A percentile compares a stretch with the other conserved stretches of the same genome.
These are phyloP conservation scores for Dynastes tityus DNA, from an alignment of 2,888 invertebrate species.

Conservation along the genomic window DNA sequence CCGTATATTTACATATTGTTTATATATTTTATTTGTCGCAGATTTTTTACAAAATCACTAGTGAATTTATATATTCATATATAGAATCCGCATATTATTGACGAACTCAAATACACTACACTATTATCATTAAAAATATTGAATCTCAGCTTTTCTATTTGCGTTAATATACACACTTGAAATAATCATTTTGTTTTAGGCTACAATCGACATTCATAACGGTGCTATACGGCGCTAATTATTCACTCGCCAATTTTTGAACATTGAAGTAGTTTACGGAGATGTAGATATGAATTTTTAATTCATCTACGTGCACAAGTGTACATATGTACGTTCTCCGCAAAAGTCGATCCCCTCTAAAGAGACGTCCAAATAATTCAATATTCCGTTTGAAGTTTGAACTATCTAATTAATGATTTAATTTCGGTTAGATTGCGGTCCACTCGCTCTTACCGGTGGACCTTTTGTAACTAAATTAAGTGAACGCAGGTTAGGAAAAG, in stretches of 20 bases:
- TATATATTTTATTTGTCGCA: too few species aligned
- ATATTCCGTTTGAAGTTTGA: conserved; percentile 51
- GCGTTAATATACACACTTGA: too few species aligned
- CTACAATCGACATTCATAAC: too few species aligned
- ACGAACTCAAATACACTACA: too few species aligned
- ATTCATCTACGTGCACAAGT: background rate
- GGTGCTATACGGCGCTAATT: too few species aligned
- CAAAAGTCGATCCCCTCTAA: conserved; percentile 15
- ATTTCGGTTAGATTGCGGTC: conserved; percentile 48
- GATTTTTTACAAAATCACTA: too few species aligned
- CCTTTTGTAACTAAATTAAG: conserved; percentile 48
- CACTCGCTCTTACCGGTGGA: conserved; percentile 42
- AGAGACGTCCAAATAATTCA: conserved; percentile 43
- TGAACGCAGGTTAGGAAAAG: conserved; percentile 31
- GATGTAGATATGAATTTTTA: conserved; percentile 3
- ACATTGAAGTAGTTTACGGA: background rate
- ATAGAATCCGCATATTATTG: too few species aligned
- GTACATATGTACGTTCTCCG: conserved; percentile 16
- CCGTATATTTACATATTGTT: too few species aligned
- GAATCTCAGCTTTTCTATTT: too few species aligned
- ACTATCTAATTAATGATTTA: conserved; percentile 51
- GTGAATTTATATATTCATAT: too few species aligned
- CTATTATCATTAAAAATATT: too few species aligned
- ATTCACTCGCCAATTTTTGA: background rate
- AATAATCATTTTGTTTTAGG: too few species aligned